phyloP scores from a whole-genome alignment of 2,888 invertebrate species.

The Sepioteuthis lessoniana region DNA sequence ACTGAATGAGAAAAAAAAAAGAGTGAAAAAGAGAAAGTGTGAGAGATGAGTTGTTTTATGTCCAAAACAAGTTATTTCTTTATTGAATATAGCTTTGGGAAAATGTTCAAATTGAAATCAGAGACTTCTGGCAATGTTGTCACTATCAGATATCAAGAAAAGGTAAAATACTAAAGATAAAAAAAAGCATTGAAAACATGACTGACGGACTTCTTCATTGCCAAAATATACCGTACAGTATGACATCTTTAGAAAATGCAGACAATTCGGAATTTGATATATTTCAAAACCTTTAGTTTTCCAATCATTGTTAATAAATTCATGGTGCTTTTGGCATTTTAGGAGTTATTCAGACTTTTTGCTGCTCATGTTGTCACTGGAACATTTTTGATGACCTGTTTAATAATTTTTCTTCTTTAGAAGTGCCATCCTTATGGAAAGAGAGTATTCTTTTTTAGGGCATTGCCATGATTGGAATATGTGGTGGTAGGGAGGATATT shows the following conservation, averaged over 20 bases:
- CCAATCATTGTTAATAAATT: constrained; percentile 33
- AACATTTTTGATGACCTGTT: background rate
- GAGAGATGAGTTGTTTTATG: background rate
- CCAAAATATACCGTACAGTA: background rate
- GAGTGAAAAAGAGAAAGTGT: background rate
- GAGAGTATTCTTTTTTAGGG: too few relatives aligned
- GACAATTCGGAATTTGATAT: background rate
- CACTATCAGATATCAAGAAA: background rate
- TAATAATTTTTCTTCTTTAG: background rate
- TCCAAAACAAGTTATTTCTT: constrained; percentile 33
- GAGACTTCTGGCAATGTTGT: constrained; percentile 9
- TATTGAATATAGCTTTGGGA: background rate
- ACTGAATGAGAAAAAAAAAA: background rate
- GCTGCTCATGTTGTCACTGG: background rate
- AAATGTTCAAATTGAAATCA: constrained; percentile 33
- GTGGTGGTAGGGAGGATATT: too few relatives aligned
- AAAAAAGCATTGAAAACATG: background rate
- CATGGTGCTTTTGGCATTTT: background rate
- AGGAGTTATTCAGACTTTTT: background rate
- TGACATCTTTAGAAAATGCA: constrained; percentile 4
- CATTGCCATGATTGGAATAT: too few relatives aligned
- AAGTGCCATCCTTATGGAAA: too few relatives aligned
- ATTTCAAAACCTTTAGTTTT: background rate
- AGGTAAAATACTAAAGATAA: background rate
- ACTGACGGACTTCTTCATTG: background rate